Percentiles rank a stretch among this genome's conserved stretches.
Evolutionary conservation across 2,888 invertebrate species (phyloP).

Genomic region (Fragum sueziense): DNA sequence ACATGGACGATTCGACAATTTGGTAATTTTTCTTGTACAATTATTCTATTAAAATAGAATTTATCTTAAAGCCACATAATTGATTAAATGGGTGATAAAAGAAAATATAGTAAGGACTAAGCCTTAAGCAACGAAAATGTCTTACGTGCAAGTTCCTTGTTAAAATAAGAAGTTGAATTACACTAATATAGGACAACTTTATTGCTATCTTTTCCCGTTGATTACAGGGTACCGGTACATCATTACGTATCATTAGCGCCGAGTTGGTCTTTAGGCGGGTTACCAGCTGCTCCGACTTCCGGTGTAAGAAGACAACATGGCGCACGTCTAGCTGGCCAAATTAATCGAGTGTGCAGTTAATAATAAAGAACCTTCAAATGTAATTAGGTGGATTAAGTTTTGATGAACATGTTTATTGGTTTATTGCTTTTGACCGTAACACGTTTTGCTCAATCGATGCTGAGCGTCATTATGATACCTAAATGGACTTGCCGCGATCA

Average conservation of each 20-base stretch:
- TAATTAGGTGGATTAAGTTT: background rate
- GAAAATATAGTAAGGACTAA: too few relatives aligned
- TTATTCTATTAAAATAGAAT: too few relatives aligned
- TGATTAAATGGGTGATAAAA: too few relatives aligned
- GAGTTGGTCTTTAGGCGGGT: slow-evolving; percentile 10
- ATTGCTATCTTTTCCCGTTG: slow-evolving; percentile 20
- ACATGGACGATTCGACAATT: too few relatives aligned
- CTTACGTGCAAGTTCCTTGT: background rate
- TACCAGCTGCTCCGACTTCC: slow-evolving; percentile 21
- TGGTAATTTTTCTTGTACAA: too few relatives aligned
- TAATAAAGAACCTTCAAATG: background rate
- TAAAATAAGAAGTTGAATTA: slow-evolving; percentile 16
- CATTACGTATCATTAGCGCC: slow-evolving; percentile 24
- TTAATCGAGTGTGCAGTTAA: slow-evolving; percentile 6
- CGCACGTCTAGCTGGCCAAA: slow-evolving; percentile 2
- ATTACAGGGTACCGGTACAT: slow-evolving; percentile 6
- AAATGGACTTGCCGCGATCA: too few relatives aligned
- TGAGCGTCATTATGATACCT: too few relatives aligned
- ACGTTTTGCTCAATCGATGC: too few relatives aligned
- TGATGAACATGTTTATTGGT: background rate
- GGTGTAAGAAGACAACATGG: slow-evolving; percentile 18
- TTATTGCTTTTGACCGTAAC: background rate
- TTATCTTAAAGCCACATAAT: too few relatives aligned
- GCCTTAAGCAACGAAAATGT: too few relatives aligned
- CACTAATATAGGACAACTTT: slow-evolving; percentile 17